A percentile compares a stretch with the other conserved stretches of the same genome.
These are phyloP conservation scores for Nansenia antarctica DNA, from an alignment of 2,113 vertebrate genomes.

Conservation along the genomic window DNA sequence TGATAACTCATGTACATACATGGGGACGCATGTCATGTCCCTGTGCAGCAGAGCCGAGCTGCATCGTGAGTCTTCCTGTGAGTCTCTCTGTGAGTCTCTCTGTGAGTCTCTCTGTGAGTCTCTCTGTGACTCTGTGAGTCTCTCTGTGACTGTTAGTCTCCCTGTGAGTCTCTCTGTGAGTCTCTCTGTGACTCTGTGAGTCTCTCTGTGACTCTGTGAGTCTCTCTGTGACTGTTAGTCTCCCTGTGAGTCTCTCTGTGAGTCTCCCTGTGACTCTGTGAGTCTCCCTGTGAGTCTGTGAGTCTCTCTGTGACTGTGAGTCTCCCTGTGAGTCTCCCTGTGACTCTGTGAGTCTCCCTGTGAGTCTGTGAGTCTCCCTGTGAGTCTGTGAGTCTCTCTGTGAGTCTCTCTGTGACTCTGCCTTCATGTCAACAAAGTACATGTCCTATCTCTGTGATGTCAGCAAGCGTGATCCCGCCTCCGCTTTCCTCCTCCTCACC, in stretches of 20 bases:
- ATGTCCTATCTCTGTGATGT: constrained; percentile 7
- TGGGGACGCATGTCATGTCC: constrained; percentile 13
- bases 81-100: not conserved
- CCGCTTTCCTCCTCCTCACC: constrained; percentile 51
- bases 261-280: no score
- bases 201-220: not conserved
- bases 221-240: no score
- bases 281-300: no score
- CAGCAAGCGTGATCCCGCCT: not conserved
- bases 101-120: constrained; percentile 22
- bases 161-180: no score
- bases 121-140: not conserved
- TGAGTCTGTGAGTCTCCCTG: not conserved
- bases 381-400: not conserved
- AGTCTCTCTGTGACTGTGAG: not conserved
- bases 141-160: no score
- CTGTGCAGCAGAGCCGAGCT: not conserved
- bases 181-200: not conserved
- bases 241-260: not conserved
- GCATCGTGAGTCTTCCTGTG: not conserved
- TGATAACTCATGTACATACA: constrained; percentile 13
- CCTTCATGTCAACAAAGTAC: constrained; percentile 34
- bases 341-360: not conserved
- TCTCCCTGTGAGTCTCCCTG: no score
- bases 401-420: not conserved